Evolutionary conservation across 2,113 vertebrate genomes (phyloP), one percentile per base, ranked within the genome.

Genomic region (Chunga burmeisteri): DNA sequence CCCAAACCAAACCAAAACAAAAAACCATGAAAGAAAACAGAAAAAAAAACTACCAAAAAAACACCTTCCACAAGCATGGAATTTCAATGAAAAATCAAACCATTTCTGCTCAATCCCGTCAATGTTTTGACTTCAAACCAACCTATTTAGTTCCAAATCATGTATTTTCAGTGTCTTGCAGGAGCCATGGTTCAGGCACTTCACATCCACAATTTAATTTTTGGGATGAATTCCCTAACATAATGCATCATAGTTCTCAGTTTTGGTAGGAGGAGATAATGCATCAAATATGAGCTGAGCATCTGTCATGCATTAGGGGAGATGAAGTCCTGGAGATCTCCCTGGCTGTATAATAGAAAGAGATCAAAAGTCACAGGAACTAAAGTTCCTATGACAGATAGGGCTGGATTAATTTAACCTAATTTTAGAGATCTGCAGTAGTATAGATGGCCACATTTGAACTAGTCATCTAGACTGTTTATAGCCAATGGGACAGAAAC

Each of bases 261-360:
- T 40, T 36, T 49, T 90, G 36, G 46, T 70, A 80, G 55, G 30
- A 66, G 62, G 11, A 94, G 27, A 36, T 83, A 93, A 96, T 93
- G 29, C 16, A 94, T 94, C 86, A 96, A 88, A 77, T 86, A 66
- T 56, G 67, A 97, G 30, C 53, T 90, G 67, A 94, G 83, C 79
- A 94, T 93, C 87, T 97, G 87, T 78, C 81, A 74, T 50, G 6
- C 29, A 55, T 84, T 84, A 81, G 38, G 36, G 29, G 25, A 91
- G 27, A 53, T 30, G 46, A 89, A 78, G 25, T 93, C 84, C 80
- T 93, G 73, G 81, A 79, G n/a, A 67, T 67, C 32, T 79, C 79
- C 19, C 40, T 78, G 29, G 40, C 23, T 72, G 14, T 32, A 32
- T 68, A 68, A 77, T 14, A 77, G 16, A 80, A 92, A 80, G 9